Base-by-base conservation (phyloP, 2,888 invertebrate genomes). In the Hyles lineata region DNA sequence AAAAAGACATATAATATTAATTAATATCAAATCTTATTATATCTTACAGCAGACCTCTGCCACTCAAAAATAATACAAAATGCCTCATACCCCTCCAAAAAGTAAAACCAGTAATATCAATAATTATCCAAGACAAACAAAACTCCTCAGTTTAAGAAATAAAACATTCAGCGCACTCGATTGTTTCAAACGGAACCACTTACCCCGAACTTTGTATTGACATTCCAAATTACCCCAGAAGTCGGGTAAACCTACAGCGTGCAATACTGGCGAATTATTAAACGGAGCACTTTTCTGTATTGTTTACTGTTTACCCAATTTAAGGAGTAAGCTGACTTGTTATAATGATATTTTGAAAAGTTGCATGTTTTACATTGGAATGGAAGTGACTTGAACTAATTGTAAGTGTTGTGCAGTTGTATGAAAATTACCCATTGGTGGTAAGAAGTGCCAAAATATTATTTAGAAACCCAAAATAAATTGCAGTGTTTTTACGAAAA, bases 181-280 rank as follows among this genome's bases (percentile, higher is more conserved):
- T 67, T 67, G 63, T 67, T 67, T 67, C 67, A 50, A 67, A 67
- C 50, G 50, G 23, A 50, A 50, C 67, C 67, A 43, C 67, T 67
- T 23, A 67, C 50, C 23, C 67, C 67, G 50, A 50, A 67, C 67
- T 67, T 67, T 50, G 50, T 67, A 50, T 67, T 67, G 67, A 67
- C 67, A 23, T 67, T 50, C 43, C 17, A 67, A 67, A 67, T 67
- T 67, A 50, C 67, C 67, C 67, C 67, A 67, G 21, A 67, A 67
- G 43, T 67, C 67, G 67, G 50, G 67, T 43, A 67, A 67, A 50
- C 67, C 17, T 21, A 61, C 17, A 35, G 32, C 32, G 60, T 19
- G 43, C 43, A 67, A 43, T 43, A 67, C 50, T 62, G 62, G 62
- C 19, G 50, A 67, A 67, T 67, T 67, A 67, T 67, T 67, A 67